Base-by-base conservation (phyloP, 1,140 invertebrate genomes). In the Acromyrmex charruanus region DNA sequence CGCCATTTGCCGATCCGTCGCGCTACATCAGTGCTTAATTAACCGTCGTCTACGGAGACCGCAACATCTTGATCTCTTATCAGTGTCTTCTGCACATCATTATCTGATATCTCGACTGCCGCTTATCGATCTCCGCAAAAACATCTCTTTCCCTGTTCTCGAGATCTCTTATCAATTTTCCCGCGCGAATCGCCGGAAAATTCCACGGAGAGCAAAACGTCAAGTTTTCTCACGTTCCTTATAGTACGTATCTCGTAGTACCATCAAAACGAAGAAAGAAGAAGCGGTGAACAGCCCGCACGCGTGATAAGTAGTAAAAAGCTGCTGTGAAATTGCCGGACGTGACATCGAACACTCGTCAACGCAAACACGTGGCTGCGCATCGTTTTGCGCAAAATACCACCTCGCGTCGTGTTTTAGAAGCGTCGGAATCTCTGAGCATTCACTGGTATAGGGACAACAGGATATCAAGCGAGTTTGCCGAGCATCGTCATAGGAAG, bases 1-100 rank as follows among this genome's bases (percentile, higher is more conserved):
- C 74, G 77, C 59, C 66, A 39, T 86, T 91, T 63, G 58, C 87
- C 31, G 55, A 51, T 16, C 39, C 14, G 55, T 75, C 55, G 80
- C 14, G 68, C 55, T 49, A 16, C 28, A 82, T 84, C 69, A 74
- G 80, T 84, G 44, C 61, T 58, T 75, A 74, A 84, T 84, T 75
- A 39, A 59, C 28, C 55, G 55, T 18, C 68, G 55, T 18, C 68
- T n/a, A 14, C 53, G n/a, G 39, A 25, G 5, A n/a, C 18, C 25
- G 10, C 51, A 55, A 18, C 21, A 25, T 49, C 65, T 81, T 9
- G 28, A 51, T 51, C 53, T 14, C 12, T 58, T 75, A 53, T 75
- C 72, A 25, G 72, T 75, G n/a, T 35, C 18, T 16, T 14, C 12
- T 12, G 10, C n/a, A n/a, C 21, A 12, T 10, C 18, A 59, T 44